These are phyloP conservation scores for Scrobipalpa costella DNA, from an alignment of 2,888 invertebrate species.

Conservation along the genomic window DNA sequence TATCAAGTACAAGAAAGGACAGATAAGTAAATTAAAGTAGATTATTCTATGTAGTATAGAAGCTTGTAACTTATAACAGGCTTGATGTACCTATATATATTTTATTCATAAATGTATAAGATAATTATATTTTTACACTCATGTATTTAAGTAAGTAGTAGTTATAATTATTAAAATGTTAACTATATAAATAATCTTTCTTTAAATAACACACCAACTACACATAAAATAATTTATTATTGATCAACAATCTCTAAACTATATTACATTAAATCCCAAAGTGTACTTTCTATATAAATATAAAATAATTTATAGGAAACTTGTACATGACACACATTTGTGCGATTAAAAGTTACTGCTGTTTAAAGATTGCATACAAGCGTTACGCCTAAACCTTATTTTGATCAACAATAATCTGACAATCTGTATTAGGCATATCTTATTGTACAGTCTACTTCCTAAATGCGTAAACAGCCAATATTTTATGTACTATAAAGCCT, in stretches of 20 bases:
- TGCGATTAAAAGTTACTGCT: constrained; percentile 18
- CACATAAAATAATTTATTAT: constrained; percentile 50
- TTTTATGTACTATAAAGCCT: constrained; percentile 13
- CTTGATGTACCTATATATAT: constrained; percentile 14
- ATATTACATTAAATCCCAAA: constrained; percentile 44
- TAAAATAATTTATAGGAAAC: constrained; percentile 51
- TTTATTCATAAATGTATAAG: constrained; percentile 8
- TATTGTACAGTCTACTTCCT: neutral
- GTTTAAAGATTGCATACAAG: constrained; percentile 17
- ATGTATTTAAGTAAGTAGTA: constrained; percentile 11
- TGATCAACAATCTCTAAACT: constrained; percentile 54
- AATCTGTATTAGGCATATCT: neutral
- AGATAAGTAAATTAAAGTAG: constrained; percentile 58
- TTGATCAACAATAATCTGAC: neutral
- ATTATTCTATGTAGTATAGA: constrained; percentile 26
- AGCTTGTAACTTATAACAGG: neutral
- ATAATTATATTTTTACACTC: constrained; percentile 15
- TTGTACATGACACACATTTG: constrained; percentile 40
- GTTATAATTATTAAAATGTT: constrained; percentile 24
- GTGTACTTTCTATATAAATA: constrained; percentile 33
- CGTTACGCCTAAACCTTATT: neutral
- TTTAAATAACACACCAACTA: constrained; percentile 12
- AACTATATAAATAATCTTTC: constrained; percentile 1
- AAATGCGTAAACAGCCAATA: constrained; percentile 5
- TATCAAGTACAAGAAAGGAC: constrained; percentile 84